Percentiles rank a stretch among this genome's conserved stretches.
phyloP scores from a whole-genome alignment of 2,113 vertebrate genomes.

The Chauna torquata region DNA sequence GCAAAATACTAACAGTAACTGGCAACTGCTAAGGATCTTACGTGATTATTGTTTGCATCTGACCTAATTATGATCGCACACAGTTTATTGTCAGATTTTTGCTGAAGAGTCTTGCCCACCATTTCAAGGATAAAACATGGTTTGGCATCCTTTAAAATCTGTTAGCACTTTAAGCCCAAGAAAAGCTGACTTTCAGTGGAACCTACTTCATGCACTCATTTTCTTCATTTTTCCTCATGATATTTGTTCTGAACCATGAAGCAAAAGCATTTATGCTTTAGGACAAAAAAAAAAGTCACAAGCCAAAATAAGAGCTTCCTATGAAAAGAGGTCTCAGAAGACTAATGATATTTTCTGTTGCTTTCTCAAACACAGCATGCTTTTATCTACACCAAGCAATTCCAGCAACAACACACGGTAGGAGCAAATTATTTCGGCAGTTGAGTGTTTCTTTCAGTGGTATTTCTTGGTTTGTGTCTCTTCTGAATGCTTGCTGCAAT shows the following conservation, averaged over 20 bases:
- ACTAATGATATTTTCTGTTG: background rate
- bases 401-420: background rate
- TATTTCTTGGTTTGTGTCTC: background rate
- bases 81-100: background rate
- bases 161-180: background rate
- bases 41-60: background rate
- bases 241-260: background rate
- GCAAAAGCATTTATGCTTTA: background rate
- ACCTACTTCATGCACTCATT: background rate
- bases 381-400: background rate
- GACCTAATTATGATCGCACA: background rate
- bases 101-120: background rate
- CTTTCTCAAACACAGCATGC: background rate
- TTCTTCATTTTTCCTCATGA: background rate
- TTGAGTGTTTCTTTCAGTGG: background rate
- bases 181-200: background rate
- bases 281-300: background rate
- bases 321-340: background rate
- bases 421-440: background rate
- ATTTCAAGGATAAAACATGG: background rate
- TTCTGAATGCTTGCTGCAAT: background rate
- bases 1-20: background rate
- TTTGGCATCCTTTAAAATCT: background rate
- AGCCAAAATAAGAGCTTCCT: background rate
- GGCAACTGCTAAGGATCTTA: background rate